Evolutionary conservation across 2,113 vertebrate genomes (phyloP), one percentile per base, ranked within the genome.

Genomic region (Pseudopipra pipra): DNA sequence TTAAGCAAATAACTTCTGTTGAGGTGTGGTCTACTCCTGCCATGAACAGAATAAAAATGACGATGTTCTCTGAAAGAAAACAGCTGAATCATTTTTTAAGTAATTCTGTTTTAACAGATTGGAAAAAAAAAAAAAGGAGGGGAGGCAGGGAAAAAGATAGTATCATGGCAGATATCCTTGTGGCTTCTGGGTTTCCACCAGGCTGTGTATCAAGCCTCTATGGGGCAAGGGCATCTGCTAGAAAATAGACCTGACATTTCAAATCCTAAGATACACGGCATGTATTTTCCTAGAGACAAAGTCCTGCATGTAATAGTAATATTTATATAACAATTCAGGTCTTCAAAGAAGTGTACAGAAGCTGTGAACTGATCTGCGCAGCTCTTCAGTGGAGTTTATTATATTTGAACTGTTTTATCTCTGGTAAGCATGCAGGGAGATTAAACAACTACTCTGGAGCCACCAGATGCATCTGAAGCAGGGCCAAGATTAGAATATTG

Each of bases 401-500:
- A 6, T 86, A 62, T 95, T 96, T 82, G 73, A 89, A 81, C 90
- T 63, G 19, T 33, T 94, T 92, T 94, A 87, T 95, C 95, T 89
- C 71, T 73, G 68, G 72, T 1, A 1, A 83, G 82, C 62, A 25
- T 33, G 25, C 56, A 91, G 39, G 51, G 52, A 95, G 41, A 63
- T 90, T 95, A 86, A 91, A 88, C 85, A 86, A 82, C 77, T 94
- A 39, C 37, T 61, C 56, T 22, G 55, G 55, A 72, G 86, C 85
- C 79, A 67, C 74, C 39, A 68, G 62, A 61, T 68, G 67, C 63
- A 68, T 80, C 88, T 58, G 82, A 84, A 65, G 49, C 68, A 94
- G 35, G 37, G 47, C 76, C 83, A 67, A 93, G 90, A 94, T 90
- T 44, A 94, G 85, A 89, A 89, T 96, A 93, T 92, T 93, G 96